phyloP scores from a whole-genome alignment of 1,140 invertebrate species.

The Bombyx mori region DNA sequence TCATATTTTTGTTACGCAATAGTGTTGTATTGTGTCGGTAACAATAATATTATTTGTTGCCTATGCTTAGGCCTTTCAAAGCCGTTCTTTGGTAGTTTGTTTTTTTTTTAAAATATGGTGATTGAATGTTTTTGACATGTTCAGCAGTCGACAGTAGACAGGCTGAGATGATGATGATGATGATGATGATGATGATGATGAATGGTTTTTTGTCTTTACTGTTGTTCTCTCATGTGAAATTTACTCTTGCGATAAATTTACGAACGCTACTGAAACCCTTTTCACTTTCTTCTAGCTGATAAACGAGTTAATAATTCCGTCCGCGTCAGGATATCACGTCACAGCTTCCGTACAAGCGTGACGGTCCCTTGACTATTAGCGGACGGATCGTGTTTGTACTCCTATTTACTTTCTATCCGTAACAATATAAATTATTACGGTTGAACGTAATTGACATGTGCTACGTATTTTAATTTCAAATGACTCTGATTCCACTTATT shows the following conservation, averaged over 20 bases:
- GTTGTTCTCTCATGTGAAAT: not conserved
- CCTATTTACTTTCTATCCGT: constrained; percentile 25
- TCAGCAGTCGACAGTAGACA: no score
- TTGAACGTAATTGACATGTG: not conserved
- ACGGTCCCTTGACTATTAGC: constrained; percentile 13
- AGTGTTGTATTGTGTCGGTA: no score
- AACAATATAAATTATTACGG: not conserved
- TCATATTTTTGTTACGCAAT: no score
- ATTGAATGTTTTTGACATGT: no score
- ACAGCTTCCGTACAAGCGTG: constrained; percentile 41
- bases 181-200: no score
- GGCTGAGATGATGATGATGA: no score
- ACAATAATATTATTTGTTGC: not conserved
- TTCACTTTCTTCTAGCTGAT: constrained; percentile 56
- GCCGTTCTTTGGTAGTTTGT: not conserved
- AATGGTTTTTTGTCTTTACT: not conserved
- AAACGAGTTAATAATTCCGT: constrained; percentile 48
- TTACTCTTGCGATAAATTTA: no score
- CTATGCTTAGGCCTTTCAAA: not conserved
- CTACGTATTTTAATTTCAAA: constrained; percentile 18
- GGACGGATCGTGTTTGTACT: constrained; percentile 16
- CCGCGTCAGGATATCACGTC: constrained; percentile 46
- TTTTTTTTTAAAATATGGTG: no score
- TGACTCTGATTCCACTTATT: constrained; percentile 11
- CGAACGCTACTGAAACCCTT: constrained; percentile 25